Evolutionary conservation across 2,113 vertebrate genomes (phyloP), one percentile per base, ranked within the genome.

Genomic region (Phylloscopus whistleri): DNA sequence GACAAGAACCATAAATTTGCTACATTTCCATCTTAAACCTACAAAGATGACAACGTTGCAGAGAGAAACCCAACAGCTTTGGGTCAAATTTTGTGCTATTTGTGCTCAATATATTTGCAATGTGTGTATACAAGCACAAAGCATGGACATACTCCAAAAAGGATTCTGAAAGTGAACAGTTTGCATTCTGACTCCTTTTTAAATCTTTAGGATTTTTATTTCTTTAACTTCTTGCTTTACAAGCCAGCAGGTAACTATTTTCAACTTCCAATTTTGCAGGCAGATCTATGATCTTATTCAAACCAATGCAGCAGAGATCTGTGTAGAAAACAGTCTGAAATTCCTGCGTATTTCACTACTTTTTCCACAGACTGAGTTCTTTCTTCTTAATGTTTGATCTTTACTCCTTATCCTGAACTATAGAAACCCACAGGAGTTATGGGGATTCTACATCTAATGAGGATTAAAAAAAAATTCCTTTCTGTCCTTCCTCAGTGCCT

Each of bases 381-480:
- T 52, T 30, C 43, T 52, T 79, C 20, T 46, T 48, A 28, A 62
- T 43, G 27, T 59, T 46, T 41, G 48, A 15, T 62, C 35, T 62
- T 76, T 69, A 55, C 11, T 81, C 35, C 24, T 87, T 41, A 53
- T 28, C 5, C 22, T 72, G 44, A 69, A 70, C 37, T 91, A 53
- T 0, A 41, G 31, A 87, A 41, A 51, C 12, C 10, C 55, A 59
- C 1, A 19, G 55, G 26, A 72, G 49, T 46, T 60, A 56, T 0
- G 1, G 7, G 75, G 26, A 68, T 43, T 51, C 21, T 60, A 44
- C 12, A 76, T 35, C 12, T 68, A 44, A 84, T 13, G 26, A 75
- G 35, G 28, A 84, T 87, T 35, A 4, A 48, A 66, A 66, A 56
- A 48, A 35, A 37, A n/a, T 9, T 27, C 17, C 17, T 84, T 87